Percentiles rank a stretch among this genome's conserved stretches.
These are phyloP conservation scores for Coleophora flavipennella DNA, from an alignment of 2,888 invertebrate genomes.

Conservation along the genomic window DNA sequence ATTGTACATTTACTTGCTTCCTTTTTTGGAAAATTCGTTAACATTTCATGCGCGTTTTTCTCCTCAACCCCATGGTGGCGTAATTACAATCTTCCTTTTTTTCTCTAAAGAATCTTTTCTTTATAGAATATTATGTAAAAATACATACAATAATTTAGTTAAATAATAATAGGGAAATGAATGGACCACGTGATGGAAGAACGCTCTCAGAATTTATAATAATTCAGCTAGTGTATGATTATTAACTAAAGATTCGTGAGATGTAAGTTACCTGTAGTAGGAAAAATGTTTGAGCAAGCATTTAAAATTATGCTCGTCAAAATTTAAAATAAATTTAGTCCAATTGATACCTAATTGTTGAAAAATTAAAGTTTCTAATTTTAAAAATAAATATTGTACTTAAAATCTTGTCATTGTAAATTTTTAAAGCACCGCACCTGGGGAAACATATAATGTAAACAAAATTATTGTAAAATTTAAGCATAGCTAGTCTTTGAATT, in stretches of 20 bases:
- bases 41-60: too few species aligned
- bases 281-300: constrained; percentile 67
- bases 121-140: constrained; percentile 70
- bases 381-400: constrained; percentile 53
- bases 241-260: constrained; percentile 30
- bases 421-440: constrained; percentile 53
- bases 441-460: too few species aligned
- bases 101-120: constrained; percentile 67
- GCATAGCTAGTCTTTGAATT: constrained; percentile 67
- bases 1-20: too few species aligned
- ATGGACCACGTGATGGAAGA: constrained; percentile 62
- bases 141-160: constrained; percentile 50
- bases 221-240: constrained; percentile 43
- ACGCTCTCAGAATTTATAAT: constrained; percentile 66
- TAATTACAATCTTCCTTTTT: constrained; percentile 7
- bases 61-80: too few species aligned
- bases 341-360: constrained; percentile 63
- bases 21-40: too few species aligned
- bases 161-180: constrained; percentile 52
- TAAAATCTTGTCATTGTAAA: constrained; percentile 66
- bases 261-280: constrained; percentile 59
- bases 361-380: constrained; percentile 67
- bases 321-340: constrained; percentile 61
- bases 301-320: constrained; percentile 63
- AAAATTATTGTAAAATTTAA: constrained; percentile 43